Evolutionary conservation across 2,888 invertebrate genomes (phyloP).

Genomic region (Elaeidobius kamerunicus): DNA sequence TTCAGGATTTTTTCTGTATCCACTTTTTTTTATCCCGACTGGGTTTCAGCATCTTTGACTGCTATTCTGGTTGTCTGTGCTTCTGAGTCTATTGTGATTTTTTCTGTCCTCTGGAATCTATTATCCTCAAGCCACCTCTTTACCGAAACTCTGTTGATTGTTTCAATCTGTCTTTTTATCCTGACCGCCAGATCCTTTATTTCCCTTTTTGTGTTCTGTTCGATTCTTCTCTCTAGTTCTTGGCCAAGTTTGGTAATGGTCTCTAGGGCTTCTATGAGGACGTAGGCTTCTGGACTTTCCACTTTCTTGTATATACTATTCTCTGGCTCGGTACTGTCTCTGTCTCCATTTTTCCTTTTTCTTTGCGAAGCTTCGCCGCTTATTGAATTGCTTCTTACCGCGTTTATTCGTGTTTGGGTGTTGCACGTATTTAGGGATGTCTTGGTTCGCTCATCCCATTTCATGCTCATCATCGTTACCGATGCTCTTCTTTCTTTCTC

Average conservation of each 20-base stretch:
- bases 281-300: background rate
- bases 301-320: no score
- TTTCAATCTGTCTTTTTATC: background rate
- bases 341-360: no score
- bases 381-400: no score
- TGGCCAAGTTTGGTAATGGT: background rate
- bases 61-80: background rate
- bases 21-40: no score
- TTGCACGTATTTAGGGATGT: no score
- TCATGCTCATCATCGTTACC: no score
- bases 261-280: background rate
- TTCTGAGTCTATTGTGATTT: background rate
- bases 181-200: background rate
- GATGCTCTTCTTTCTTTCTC: no score
- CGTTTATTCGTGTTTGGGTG: no score
- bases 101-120: background rate
- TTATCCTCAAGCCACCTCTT: background rate
- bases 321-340: no score
- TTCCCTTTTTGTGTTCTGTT: background rate
- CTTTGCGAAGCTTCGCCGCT: no score
- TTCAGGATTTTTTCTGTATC: no score
- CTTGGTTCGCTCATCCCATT: no score
- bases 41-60: background rate
- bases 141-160: background rate
- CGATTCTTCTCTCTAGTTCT: background rate